phyloP scores from a whole-genome alignment of 2,888 invertebrate species.

The Automeris io region DNA sequence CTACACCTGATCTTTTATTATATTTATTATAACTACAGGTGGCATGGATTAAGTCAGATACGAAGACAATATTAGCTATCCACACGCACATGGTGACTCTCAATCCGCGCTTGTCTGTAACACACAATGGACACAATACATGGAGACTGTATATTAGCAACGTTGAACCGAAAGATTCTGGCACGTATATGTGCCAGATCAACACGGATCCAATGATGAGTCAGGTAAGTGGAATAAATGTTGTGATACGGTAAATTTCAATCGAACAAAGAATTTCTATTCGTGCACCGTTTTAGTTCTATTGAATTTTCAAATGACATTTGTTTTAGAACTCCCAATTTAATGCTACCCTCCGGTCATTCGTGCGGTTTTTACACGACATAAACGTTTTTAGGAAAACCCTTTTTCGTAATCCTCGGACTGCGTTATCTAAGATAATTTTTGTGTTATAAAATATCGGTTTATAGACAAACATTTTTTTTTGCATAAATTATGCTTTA shows the following conservation, averaged over 20 bases:
- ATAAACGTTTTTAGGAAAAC: not conserved
- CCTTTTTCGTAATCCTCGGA: not conserved
- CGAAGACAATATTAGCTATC: slow-evolving; percentile 91
- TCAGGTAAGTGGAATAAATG: slow-evolving; percentile 77
- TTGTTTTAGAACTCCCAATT: not conserved
- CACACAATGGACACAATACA: slow-evolving; percentile 94
- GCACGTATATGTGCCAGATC: slow-evolving; percentile 96
- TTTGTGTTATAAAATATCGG: too few species aligned
- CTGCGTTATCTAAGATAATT: too few species aligned
- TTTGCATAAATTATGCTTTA: too few species aligned
- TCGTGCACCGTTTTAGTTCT: not conserved
- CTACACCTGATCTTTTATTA: too few species aligned
- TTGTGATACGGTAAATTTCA: not conserved
- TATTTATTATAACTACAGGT: slow-evolving; percentile 74
- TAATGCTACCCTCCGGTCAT: not conserved
- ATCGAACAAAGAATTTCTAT: not conserved
- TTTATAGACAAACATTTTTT: too few species aligned
- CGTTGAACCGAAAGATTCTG: slow-evolving; percentile 92
- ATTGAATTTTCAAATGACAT: not conserved
- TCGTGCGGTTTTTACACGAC: not conserved
- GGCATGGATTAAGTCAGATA: slow-evolving; percentile 94
- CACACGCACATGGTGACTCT: slow-evolving; percentile 93
- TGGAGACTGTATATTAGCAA: slow-evolving; percentile 94
- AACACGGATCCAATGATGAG: slow-evolving; percentile 94
- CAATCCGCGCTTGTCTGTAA: slow-evolving; percentile 89